phyloP scores from a whole-genome alignment of 2,113 vertebrate species.

The Perccottus glenii region DNA sequence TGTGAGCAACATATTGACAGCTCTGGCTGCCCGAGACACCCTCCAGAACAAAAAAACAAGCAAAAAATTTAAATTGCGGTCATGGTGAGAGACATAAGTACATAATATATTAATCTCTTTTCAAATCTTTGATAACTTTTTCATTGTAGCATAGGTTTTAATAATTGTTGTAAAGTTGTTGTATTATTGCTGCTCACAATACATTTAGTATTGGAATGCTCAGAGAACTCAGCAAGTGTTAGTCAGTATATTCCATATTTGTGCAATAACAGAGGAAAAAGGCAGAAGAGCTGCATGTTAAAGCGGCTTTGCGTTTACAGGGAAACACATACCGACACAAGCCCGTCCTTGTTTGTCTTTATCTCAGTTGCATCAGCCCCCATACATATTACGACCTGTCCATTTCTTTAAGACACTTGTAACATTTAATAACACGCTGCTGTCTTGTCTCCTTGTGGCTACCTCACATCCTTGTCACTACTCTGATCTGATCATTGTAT shows the following conservation, averaged over 20 bases:
- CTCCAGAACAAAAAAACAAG: conserved; percentile 8
- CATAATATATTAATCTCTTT: conserved; percentile 12
- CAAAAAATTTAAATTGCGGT: conserved; percentile 15
- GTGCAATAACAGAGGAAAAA: conserved; percentile 16
- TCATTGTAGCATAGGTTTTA: not conserved
- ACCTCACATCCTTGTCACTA: not conserved
- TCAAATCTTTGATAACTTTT: not conserved
- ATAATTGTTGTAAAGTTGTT: not conserved
- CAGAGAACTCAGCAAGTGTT: not conserved
- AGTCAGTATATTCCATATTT: conserved; percentile 1
- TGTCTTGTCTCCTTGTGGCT: conserved; percentile 12
- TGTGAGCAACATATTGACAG: conserved; percentile 32
- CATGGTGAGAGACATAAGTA: not conserved
- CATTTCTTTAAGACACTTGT: conserved; percentile 14
- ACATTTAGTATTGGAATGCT: not conserved
- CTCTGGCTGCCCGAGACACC: conserved; percentile 10
- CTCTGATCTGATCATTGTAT: conserved; percentile 10
- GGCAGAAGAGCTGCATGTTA: conserved; percentile 10
- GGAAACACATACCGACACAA: conserved; percentile 36
- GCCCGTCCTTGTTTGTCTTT: conserved; percentile 34
- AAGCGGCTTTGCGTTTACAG: conserved; percentile 16
- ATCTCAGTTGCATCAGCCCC: conserved; percentile 17
- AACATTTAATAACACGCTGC: conserved; percentile 42
- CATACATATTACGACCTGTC: conserved; percentile 21
- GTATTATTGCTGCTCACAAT: not conserved